Evolutionary conservation across 2,888 invertebrate species (phyloP).

Genomic region (Notocelia uddmanniana): DNA sequence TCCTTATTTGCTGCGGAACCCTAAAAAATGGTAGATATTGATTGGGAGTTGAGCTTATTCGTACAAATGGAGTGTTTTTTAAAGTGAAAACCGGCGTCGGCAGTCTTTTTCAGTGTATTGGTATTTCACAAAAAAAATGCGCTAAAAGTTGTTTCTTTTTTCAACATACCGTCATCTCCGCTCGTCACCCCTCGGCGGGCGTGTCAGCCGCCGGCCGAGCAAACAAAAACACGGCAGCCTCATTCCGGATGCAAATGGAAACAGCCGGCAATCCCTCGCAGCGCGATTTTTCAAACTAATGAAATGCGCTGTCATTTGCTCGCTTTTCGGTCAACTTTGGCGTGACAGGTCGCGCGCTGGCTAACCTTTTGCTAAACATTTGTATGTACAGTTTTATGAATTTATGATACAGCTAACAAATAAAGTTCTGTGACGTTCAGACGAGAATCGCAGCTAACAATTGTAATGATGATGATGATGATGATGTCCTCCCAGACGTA

Average conservation of each 20-base stretch:
- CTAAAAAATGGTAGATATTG: no score
- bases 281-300: constrained; percentile 29
- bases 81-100: no score
- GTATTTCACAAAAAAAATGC: no score
- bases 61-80: no score
- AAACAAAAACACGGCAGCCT: constrained; percentile 44
- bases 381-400: constrained; percentile 1
- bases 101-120: no score
- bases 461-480: no score
- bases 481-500: no score
- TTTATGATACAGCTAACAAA: neutral
- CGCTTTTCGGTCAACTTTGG: neutral
- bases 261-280: constrained; percentile 39
- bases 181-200: neutral
- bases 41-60: no score
- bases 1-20: no score
- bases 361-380: neutral
- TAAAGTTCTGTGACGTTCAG: neutral
- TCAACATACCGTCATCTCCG: constrained; percentile 22
- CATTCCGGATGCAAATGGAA: constrained; percentile 45
- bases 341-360: neutral
- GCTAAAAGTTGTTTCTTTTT: no score
- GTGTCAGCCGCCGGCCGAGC: constrained; percentile 31
- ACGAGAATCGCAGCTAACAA: no score
- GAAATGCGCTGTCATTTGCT: constrained; percentile 30